Conservation (phyloP, 2,797 vertebrate genomes). For the Sebastes dallii region DNA sequence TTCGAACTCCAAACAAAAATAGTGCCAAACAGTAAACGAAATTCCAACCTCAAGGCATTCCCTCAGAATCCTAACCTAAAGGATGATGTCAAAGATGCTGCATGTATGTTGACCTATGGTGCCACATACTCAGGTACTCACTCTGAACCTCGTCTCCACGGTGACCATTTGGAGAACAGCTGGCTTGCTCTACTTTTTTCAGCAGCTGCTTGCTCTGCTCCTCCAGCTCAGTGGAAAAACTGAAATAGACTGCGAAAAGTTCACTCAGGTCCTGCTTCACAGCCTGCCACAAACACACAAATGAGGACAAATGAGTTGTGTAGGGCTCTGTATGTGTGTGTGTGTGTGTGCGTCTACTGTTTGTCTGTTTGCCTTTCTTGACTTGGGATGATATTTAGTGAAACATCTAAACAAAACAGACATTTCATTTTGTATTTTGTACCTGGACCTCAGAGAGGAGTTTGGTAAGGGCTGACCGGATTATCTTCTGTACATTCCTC, state of each 20-base stretch:
- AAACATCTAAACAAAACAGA: not conserved
- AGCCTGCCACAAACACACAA: constrained; percentile 66
- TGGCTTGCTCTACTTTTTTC: constrained; percentile 64
- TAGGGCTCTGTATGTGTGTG: not conserved
- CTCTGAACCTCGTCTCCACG: constrained; percentile 72
- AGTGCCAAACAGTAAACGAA: not conserved
- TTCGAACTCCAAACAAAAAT: not conserved
- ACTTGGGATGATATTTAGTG: not conserved
- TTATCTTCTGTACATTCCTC: constrained; percentile 50
- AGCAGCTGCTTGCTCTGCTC: constrained; percentile 74
- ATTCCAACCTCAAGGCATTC: not conserved
- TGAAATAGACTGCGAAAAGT: constrained; percentile 74
- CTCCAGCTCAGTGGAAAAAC: constrained; percentile 77
- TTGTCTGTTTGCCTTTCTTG: not conserved
- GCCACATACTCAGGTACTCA: constrained; percentile 63
- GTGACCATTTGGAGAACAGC: constrained; percentile 52
- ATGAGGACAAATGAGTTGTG: not conserved
- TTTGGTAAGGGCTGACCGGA: constrained; percentile 50
- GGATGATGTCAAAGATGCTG: not conserved
- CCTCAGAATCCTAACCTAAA: not conserved
- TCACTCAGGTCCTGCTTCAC: constrained; percentile 82
- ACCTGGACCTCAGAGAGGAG: constrained; percentile 81
- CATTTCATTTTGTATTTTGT: not conserved
- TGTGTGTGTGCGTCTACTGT: not conserved
- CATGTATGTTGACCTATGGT: not conserved